These are phyloP conservation scores for Amphimallon solstitiale DNA, from an alignment of 2,888 invertebrate genomes.

Conservation along the genomic window DNA sequence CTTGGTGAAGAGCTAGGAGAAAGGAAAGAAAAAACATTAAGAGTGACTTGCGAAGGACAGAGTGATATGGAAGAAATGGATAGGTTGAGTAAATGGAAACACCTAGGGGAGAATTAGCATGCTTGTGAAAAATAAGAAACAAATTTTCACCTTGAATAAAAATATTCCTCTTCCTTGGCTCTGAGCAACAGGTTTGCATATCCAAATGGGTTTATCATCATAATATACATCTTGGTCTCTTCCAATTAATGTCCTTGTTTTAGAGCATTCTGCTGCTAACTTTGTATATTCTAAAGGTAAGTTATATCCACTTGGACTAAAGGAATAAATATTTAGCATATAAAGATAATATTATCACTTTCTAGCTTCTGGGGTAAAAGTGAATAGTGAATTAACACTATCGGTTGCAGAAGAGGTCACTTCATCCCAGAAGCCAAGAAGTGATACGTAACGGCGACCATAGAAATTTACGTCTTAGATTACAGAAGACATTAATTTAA, in stretches of 20 bases:
- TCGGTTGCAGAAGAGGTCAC: neutral
- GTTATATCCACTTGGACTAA: slow-evolving; percentile 82
- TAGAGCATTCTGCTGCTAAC: slow-evolving; percentile 81
- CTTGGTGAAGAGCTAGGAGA: too few relatives aligned
- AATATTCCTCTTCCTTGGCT: slow-evolving; percentile 88
- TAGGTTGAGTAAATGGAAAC: too few relatives aligned
- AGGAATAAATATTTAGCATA: slow-evolving; percentile 43
- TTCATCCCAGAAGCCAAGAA: too few relatives aligned
- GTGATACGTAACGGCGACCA: too few relatives aligned
- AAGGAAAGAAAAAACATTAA: too few relatives aligned
- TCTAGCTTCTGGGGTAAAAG: too few relatives aligned
- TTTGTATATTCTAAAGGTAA: slow-evolving; percentile 86
- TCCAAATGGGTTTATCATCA: slow-evolving; percentile 74
- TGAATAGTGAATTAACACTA: neutral
- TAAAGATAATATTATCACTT: too few relatives aligned
- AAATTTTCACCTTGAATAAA: slow-evolving; percentile 83
- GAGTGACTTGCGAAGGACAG: too few relatives aligned
- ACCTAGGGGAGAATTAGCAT: too few relatives aligned
- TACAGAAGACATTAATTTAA: neutral
- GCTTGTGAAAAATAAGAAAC: too few relatives aligned
- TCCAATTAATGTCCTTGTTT: slow-evolving; percentile 55
- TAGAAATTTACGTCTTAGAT: too few relatives aligned
- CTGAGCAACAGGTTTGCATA: slow-evolving; percentile 87
- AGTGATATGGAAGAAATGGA: too few relatives aligned
- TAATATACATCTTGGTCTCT: slow-evolving; percentile 64